phyloP scores from a whole-genome alignment of 1,140 invertebrate genomes.

The Globodera ellingtonae region DNA sequence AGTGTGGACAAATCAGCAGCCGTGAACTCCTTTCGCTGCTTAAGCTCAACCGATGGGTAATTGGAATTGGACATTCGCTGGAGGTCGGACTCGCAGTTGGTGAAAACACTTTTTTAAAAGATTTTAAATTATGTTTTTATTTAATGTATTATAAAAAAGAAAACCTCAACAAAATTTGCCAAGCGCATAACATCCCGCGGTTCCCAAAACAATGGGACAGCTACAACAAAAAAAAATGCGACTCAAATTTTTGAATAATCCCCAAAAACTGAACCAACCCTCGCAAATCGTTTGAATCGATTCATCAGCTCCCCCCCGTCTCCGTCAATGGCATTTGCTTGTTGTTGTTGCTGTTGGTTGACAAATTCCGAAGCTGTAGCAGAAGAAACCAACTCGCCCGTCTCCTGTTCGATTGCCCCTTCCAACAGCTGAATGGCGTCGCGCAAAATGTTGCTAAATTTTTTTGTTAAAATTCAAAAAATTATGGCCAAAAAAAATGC shows the following conservation, averaged over 20 bases:
- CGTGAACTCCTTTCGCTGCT: not conserved
- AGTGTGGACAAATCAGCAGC: not conserved
- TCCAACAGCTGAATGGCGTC: conserved; percentile 18
- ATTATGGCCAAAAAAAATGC: not conserved
- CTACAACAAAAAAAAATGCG: conserved; percentile 1
- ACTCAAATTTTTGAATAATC: not conserved
- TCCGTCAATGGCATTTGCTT: not conserved
- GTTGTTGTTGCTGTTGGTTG: not conserved
- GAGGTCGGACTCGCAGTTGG: not conserved
- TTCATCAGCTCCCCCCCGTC: not conserved
- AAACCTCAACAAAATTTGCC: conserved; percentile 10
- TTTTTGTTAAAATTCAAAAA: not conserved
- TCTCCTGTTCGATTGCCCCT: conserved; percentile 18
- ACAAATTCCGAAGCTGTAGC: not conserved
- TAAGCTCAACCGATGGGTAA: not conserved
- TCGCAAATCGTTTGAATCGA: conserved; percentile 26
- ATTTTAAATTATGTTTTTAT: too few species aligned
- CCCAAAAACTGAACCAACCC: not conserved
- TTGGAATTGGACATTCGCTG: not conserved
- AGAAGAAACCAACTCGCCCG: conserved; percentile 3
- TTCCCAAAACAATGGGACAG: conserved; percentile 27
- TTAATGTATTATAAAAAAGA: not conserved
- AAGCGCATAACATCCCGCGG: conserved; percentile 9
- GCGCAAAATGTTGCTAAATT: conserved; percentile 2
- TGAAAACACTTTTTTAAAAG: not conserved